phyloP scores from a whole-genome alignment of 2,888 invertebrate species.

The Metacarcinus magister region DNA sequence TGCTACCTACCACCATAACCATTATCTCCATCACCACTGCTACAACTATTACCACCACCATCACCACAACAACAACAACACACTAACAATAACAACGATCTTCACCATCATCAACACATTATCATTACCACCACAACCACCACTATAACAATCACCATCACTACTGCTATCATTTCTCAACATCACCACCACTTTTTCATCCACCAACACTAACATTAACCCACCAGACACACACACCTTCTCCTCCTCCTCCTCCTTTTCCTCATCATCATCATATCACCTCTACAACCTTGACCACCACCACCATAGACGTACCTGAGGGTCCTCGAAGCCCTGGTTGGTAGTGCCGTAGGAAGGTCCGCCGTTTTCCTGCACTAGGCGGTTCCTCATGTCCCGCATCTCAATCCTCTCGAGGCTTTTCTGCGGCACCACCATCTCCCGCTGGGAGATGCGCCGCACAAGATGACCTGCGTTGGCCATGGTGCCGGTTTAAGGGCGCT shows the following conservation, averaged over 20 bases:
- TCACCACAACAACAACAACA: background rate
- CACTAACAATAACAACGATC: background rate
- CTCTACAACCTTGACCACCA: background rate
- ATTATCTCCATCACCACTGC: background rate
- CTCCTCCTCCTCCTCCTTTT: background rate
- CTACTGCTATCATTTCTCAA: background rate
- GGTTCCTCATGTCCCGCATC: conserved; percentile 82
- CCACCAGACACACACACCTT: background rate
- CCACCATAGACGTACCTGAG: conserved; percentile 70
- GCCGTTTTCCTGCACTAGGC: conserved; percentile 82
- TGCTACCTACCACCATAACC: background rate
- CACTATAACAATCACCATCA: background rate
- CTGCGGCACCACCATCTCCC: conserved; percentile 82
- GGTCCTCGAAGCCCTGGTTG: conserved; percentile 82
- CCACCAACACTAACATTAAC: background rate
- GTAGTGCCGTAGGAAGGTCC: conserved; percentile 81
- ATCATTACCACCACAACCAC: background rate
- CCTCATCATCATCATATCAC: background rate
- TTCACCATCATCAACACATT: background rate
- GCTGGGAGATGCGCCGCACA: conserved; percentile 81
- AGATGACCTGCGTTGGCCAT: conserved; percentile 82
- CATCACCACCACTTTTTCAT: background rate
- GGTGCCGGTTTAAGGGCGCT: conserved; percentile 52
- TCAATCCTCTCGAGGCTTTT: conserved; percentile 81
- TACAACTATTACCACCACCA: background rate